Evolutionary conservation across 2,888 invertebrate genomes (phyloP).

Genomic region (Muschampia plurimacula): DNA sequence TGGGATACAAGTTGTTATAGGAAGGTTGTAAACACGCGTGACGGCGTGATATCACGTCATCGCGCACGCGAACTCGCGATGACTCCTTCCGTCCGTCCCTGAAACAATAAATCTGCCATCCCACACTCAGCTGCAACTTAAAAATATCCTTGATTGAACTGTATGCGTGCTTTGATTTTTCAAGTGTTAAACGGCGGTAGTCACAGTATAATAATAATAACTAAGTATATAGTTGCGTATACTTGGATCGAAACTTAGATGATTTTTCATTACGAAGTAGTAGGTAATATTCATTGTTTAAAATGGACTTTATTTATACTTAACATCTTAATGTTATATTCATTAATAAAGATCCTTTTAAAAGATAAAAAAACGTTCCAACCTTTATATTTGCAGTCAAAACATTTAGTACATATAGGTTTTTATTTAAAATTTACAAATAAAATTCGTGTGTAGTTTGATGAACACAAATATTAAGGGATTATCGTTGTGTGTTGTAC

Average conservation of each 20-base stretch:
- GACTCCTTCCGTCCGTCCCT: conserved; percentile 64
- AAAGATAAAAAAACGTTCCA: no score
- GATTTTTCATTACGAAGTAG: not conserved
- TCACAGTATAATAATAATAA: not conserved
- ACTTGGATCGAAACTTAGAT: not conserved
- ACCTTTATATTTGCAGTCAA: no score
- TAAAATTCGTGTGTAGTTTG: no score
- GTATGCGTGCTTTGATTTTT: conserved; percentile 45
- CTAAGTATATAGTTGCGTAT: fast-evolving
- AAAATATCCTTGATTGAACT: conserved; percentile 46
- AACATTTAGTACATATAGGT: no score
- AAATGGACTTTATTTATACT: no score
- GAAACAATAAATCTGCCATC: conserved; percentile 55
- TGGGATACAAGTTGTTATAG: conserved; percentile 26
- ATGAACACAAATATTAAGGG: no score
- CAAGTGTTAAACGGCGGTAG: not conserved
- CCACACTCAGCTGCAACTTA: conserved; percentile 48
- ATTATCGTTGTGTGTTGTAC: no score
- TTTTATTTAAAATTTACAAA: no score
- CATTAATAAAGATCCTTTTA: not conserved
- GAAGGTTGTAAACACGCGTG: conserved; percentile 60
- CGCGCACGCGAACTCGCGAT: conserved; percentile 70
- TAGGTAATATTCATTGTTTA: not conserved
- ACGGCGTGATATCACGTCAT: conserved; percentile 77
- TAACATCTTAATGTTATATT: no score